These are phyloP conservation scores for Metacarcinus magister DNA, from an alignment of 2,888 invertebrate species.

Conservation along the genomic window DNA sequence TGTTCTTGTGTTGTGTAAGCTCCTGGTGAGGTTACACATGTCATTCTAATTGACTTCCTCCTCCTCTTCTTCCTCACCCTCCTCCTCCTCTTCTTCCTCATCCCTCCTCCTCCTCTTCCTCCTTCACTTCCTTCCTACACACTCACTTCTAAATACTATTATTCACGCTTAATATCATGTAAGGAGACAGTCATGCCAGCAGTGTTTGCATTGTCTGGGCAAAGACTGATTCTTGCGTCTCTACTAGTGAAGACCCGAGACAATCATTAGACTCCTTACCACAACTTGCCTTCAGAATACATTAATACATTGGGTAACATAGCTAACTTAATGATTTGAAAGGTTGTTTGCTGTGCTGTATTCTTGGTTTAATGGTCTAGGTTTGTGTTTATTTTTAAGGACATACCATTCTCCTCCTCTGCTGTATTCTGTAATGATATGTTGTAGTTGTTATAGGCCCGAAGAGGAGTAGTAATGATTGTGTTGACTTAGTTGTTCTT, in stretches of 20 bases:
- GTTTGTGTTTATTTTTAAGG: neutral
- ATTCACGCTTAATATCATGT: neutral
- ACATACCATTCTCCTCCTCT: neutral
- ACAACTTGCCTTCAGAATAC: no score
- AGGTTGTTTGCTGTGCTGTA: neutral
- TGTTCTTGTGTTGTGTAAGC: neutral
- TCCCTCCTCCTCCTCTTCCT: no score
- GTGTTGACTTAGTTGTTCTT: neutral
- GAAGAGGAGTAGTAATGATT: neutral
- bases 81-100: no score
- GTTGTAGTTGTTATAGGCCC: neutral
- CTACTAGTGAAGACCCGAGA: neutral
- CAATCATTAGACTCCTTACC: neutral
- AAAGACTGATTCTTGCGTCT: neutral
- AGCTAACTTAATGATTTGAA: neutral
- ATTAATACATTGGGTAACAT: neutral
- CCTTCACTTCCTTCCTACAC: no score
- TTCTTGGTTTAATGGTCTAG: neutral
- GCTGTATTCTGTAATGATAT: neutral
- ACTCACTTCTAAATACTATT: no score
- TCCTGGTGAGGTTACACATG: neutral
- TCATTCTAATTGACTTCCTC: neutral
- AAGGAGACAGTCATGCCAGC: neutral
- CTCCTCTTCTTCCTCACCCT: no score
- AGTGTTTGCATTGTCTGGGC: neutral